Percentiles rank a stretch among this genome's conserved stretches.
phyloP scores from a whole-genome alignment of 2,888 invertebrate species.

The Agonopterix heracliana region DNA sequence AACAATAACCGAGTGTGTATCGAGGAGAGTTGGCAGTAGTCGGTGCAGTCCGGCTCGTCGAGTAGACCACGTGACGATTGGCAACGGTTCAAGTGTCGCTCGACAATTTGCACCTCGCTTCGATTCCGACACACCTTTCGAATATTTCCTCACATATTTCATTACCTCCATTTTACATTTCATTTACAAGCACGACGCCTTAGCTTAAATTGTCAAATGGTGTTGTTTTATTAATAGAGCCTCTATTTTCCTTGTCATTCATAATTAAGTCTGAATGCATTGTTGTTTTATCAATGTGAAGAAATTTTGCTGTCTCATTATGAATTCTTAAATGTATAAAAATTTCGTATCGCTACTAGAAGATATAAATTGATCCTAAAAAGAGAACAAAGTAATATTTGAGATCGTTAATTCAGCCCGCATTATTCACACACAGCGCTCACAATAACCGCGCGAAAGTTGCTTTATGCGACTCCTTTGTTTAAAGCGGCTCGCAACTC shows the following conservation, averaged over 20 bases:
- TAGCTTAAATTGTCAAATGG: too few relatives aligned
- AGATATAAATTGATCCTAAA: background rate
- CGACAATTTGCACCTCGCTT: conserved; percentile 17
- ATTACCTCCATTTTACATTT: background rate
- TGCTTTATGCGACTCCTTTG: conserved; percentile 19
- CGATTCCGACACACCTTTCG: too few relatives aligned
- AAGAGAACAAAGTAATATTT: conserved; percentile 17
- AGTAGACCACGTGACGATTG: conserved; percentile 16
- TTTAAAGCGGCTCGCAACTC: conserved; percentile 18
- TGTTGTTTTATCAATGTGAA: too few relatives aligned
- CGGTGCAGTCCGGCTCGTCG: too few relatives aligned
- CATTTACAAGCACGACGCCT: too few relatives aligned
- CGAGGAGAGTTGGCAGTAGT: too few relatives aligned
- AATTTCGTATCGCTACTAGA: too few relatives aligned
- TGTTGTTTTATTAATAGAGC: background rate
- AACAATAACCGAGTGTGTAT: too few relatives aligned
- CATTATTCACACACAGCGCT: conserved; percentile 23
- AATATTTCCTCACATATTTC: conserved; percentile 9
- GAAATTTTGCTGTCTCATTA: too few relatives aligned
- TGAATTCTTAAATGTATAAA: too few relatives aligned
- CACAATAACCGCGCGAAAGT: conserved; percentile 18
- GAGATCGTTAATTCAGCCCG: conserved; percentile 16
- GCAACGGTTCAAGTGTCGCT: conserved; percentile 24
- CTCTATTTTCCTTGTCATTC: too few relatives aligned
- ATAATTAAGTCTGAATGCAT: too few relatives aligned